Evolutionary conservation across 2,113 vertebrate genomes (phyloP), one percentile per base, ranked within the genome.

Genomic region (Chaetodon trifascialis): DNA sequence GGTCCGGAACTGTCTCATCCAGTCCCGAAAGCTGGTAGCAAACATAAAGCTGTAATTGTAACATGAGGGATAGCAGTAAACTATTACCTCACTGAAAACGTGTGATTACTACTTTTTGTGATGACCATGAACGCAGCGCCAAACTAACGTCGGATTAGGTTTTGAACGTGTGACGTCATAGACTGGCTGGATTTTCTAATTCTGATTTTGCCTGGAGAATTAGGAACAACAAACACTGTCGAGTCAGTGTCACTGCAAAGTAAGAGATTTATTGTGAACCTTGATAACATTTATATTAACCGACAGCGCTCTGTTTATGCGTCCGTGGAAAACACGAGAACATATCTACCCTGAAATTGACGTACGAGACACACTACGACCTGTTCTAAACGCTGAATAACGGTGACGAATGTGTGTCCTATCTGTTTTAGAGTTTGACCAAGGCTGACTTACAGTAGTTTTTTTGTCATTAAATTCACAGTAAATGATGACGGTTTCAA

Each of bases 81-180:
- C n/a, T 11, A 2, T 10, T 9, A 51, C 3, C 30, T 34, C 21
- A 51, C 14, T 11, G 51, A 7, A 38, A 30, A 1, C 11, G 2
- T 17, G 16, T 25, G 42, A 38, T 19, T 3, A 44, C 58, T 23
- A 44, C 23, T 0, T 38, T 70, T 44, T 5, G 4, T 7, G 0
- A 0, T 8, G 56, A 23, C 6, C 0, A 6, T 70, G 73, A 72
- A 76, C 4, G 60, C 79, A 63, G 3, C 73, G 14, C n/a, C 36
- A 19, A 15, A 16, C 25, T 4, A n/a, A 72, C 63, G 69, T 73
- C 42, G 80, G 83, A 80, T 80, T 69, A 71, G 42, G 0, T 52
- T 38, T 3, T 17, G 71, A 25, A 11, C 60, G 79, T 44, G 82
- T 85, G 82, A 87, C 88, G 82, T 90, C 76, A 11, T 17, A 14